phyloP scores from a whole-genome alignment of 2,113 vertebrate species.

The Colistium nudipinnis region DNA sequence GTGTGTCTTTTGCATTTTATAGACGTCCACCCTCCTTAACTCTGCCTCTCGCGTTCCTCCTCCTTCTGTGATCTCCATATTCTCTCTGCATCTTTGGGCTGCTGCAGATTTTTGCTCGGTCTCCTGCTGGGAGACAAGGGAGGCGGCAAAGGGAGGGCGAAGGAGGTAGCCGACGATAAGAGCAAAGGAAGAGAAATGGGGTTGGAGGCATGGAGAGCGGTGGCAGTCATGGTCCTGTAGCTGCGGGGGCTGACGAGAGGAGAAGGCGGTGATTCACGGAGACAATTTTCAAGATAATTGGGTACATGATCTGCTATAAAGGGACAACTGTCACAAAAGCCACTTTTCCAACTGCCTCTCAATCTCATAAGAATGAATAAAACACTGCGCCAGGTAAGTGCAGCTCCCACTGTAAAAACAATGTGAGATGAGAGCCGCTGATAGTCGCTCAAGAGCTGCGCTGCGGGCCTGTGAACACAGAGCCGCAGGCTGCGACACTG shows the following conservation, averaged over 20 bases:
- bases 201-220: slow-evolving; percentile 14
- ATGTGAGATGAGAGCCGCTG: slow-evolving; percentile 3
- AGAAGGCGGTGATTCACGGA: slow-evolving; percentile 70
- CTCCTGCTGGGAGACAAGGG: slow-evolving; percentile 36
- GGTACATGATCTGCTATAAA: slow-evolving; percentile 60
- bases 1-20: slow-evolving; percentile 27
- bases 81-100: slow-evolving; percentile 35
- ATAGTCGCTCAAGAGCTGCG: slow-evolving; percentile 3
- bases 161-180: neutral
- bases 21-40: slow-evolving; percentile 8
- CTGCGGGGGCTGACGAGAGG: slow-evolving; percentile 47
- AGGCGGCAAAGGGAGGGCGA: neutral
- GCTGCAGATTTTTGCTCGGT: slow-evolving; percentile 35
- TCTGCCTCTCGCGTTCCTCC: neutral
- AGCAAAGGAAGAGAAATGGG: slow-evolving; percentile 22
- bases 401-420: neutral
- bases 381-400: slow-evolving; percentile 11
- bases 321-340: slow-evolving; percentile 48
- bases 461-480: slow-evolving; percentile 4
- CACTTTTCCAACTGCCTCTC: slow-evolving; percentile 29
- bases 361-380: slow-evolving; percentile 28
- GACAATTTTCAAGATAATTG: slow-evolving; percentile 72
- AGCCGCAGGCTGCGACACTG: slow-evolving; percentile 17
- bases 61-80: slow-evolving; percentile 44
- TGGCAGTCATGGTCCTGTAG: slow-evolving; percentile 39